A percentile compares a stretch with the other conserved stretches of the same genome.
These are phyloP conservation scores for Trachymyrmex septentrionalis DNA, from an alignment of 1,140 invertebrate species.

Conservation along the genomic window DNA sequence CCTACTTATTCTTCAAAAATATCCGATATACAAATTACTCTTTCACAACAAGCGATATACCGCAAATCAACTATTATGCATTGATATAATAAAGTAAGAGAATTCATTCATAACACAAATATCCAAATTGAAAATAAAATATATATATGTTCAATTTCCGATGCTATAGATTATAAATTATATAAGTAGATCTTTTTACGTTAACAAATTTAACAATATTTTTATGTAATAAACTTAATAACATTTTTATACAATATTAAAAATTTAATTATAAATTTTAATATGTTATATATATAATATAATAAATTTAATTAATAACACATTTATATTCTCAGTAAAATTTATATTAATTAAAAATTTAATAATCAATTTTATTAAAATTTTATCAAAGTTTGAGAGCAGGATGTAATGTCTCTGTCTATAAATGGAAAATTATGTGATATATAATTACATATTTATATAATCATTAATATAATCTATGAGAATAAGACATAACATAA, in stretches of 20 bases:
- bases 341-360: conserved; percentile 8
- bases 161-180: conserved; percentile 38
- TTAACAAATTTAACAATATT: no score
- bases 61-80: conserved; percentile 17
- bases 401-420: not conserved
- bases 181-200: conserved; percentile 7
- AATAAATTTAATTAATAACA: not conserved
- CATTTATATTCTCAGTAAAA: conserved; percentile 1
- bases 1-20: conserved; percentile 14
- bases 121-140: not conserved
- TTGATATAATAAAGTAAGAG: conserved; percentile 12
- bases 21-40: conserved; percentile 55
- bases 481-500: not conserved
- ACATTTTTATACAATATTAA: no score
- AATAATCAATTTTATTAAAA: conserved; percentile 10
- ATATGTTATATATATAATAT: not conserved
- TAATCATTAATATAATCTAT: not conserved
- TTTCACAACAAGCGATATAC: conserved; percentile 53
- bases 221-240: no score
- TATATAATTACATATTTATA: not conserved
- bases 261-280: not conserved
- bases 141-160: not conserved
- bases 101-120: not conserved
- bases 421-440: not conserved
- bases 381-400: not conserved